Evolutionary conservation across 2,888 invertebrate species (phyloP), one percentile per base, ranked within the genome.

Genomic region (Limnephilus marmoratus): DNA sequence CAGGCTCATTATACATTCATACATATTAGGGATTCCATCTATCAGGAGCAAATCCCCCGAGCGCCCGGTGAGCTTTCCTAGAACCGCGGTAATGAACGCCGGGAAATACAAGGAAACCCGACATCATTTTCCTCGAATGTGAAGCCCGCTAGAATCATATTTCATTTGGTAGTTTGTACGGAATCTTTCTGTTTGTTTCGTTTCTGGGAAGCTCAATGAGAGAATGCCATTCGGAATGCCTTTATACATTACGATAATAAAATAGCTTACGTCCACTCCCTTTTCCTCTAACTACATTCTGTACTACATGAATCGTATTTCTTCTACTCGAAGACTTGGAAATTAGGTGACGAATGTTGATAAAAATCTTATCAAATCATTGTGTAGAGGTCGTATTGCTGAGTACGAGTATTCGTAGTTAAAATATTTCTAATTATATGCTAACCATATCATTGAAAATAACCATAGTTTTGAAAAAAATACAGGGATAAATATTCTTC

Each of bases 1-100:
- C 81, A 53, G 53, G 68, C 91, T 91, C 92, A 92, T 92, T 90
- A 92, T 87, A 91, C 81, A 92, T 92, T 91, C 92, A 92, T 87
- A 81, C 29, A 89, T 90, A 92, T 92, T 92, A 92, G 90, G 91
- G 87, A 90, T 80, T 91, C 88, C 90, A 90, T 92, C 88, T 68
- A 92, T 92, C 92, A 92, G 88, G 87, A 82, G 86, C 45, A 90
- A 86, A 86, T 81, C 92, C 49, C 31, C 81, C 3, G 81, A 81
- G 89, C 31, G 49, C 34, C 34, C 37, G 81, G n/a, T 13, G n/a
- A 31, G 49, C 87, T 87, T 49, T 86, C 49, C 29, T 49, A 49
- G 86, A 29, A 86, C 53, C 53, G 49, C 31, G 86, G 87, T 87
- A 87, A 87, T 87, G 87, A 87, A 87, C 87, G 87, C n/a, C 31